These are phyloP conservation scores for Gadus chalcogrammus DNA, from an alignment of 2,113 vertebrate species.

Conservation along the genomic window DNA sequence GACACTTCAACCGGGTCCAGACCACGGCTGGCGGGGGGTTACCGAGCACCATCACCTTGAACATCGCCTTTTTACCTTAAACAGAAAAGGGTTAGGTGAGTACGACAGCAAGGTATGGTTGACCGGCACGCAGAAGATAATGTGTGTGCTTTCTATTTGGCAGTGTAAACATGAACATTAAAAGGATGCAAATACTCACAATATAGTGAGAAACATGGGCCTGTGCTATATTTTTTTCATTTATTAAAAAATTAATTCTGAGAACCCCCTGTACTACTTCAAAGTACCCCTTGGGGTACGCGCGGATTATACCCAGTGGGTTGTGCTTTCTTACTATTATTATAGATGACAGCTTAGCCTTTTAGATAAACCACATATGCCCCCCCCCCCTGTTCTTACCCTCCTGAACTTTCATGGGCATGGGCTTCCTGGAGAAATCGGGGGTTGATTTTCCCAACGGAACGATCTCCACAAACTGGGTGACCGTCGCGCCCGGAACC, in stretches of 20 bases:
- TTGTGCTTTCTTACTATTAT: neutral
- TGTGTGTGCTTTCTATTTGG: neutral
- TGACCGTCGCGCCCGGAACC: constrained; percentile 79
- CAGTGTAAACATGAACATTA: no score
- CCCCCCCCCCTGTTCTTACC: constrained; percentile 58
- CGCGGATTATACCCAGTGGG: neutral
- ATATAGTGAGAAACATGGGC: no score
- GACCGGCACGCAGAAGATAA: neutral
- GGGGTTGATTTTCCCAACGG: constrained; percentile 79
- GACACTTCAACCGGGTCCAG: constrained; percentile 72
- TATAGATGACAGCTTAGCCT: neutral
- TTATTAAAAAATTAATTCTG: no score
- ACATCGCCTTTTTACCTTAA: constrained; percentile 81
- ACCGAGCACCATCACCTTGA: constrained; percentile 80
- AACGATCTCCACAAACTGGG: constrained; percentile 76
- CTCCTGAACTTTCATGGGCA: constrained; percentile 76
- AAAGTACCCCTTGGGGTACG: no score
- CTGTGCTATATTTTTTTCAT: no score
- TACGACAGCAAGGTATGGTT: neutral
- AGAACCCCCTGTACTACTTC: no score
- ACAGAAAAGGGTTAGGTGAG: neutral
- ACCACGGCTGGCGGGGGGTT: constrained; percentile 75
- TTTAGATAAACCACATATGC: no score
- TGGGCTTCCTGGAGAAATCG: constrained; percentile 81
- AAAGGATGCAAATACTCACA: no score